A percentile compares a stretch with the other conserved stretches of the same genome.
phyloP scores from a whole-genome alignment of 1,140 invertebrate genomes.

The Hypsibius dujardini region DNA sequence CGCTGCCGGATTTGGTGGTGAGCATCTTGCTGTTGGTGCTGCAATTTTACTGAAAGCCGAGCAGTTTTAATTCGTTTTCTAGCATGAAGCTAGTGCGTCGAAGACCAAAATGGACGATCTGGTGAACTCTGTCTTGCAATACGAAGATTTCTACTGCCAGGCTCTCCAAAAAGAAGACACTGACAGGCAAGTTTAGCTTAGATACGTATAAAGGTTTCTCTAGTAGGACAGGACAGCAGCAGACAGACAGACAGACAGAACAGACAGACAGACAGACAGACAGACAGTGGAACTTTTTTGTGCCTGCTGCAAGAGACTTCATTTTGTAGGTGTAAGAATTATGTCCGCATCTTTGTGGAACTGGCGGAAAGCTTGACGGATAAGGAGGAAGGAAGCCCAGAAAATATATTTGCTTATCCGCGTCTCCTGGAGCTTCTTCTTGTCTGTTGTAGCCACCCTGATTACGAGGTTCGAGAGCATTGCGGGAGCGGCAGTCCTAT shows the following conservation, averaged over 20 bases:
- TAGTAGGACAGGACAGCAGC: too few relatives aligned
- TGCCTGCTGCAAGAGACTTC: background rate
- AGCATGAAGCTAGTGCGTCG: background rate
- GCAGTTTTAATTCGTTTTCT: background rate
- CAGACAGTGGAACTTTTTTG: background rate
- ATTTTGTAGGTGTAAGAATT: conserved; percentile 12
- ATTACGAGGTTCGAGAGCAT: conserved; percentile 4
- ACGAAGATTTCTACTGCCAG: background rate
- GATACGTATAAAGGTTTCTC: background rate
- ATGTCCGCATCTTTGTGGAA: background rate
- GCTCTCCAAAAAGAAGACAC: background rate
- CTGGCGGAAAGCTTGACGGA: background rate
- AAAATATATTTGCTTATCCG: background rate
- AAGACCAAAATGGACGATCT: background rate
- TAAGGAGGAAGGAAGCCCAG: background rate
- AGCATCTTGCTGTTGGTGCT: background rate
- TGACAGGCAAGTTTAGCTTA: background rate
- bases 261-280: too few relatives aligned
- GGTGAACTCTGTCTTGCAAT: background rate
- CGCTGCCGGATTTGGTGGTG: background rate
- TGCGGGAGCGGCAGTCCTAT: background rate
- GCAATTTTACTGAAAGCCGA: background rate
- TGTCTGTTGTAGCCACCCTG: background rate
- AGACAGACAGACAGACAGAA: too few relatives aligned
- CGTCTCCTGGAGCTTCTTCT: conserved; percentile 3